A percentile compares a stretch with the other conserved stretches of the same genome.
Conservation (phyloP, 2,888 invertebrate genomes). For the Piscicola geometra region DNA sequence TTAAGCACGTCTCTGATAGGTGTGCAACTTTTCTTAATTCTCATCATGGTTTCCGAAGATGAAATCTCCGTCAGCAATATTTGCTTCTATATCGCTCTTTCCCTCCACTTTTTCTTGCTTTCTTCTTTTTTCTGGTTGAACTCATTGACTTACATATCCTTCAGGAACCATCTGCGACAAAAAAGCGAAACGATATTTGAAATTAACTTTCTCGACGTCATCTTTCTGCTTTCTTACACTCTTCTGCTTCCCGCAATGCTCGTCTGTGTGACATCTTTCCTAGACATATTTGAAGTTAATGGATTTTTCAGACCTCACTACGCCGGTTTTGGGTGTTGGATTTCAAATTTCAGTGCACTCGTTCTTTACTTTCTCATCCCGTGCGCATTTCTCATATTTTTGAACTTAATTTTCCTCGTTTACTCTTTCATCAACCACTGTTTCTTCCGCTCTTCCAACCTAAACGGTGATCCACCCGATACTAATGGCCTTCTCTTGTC, state of each 20-base stretch:
- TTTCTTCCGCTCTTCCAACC: background rate
- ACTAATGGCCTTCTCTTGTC: background rate
- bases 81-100: slow-evolving; percentile 56
- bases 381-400: background rate
- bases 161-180: background rate
- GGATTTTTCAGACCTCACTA: slow-evolving; percentile 16
- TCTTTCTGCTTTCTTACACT: background rate
- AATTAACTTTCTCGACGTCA: background rate
- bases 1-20: slow-evolving; percentile 58
- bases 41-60: slow-evolving; percentile 47
- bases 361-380: background rate
- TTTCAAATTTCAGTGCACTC: slow-evolving; percentile 1
- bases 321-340: slow-evolving; percentile 3
- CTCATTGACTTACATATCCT: slow-evolving; percentile 1
- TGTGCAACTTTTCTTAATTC: slow-evolving; percentile 58
- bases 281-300: background rate
- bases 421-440: background rate
- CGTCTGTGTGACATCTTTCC: background rate
- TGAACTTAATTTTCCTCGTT: background rate
- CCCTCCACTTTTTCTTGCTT: slow-evolving; percentile 59
- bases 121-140: slow-evolving; percentile 62
- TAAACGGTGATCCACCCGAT: background rate
- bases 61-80: slow-evolving; percentile 35
- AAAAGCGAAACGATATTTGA: background rate
- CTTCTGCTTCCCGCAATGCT: background rate